phyloP scores from a whole-genome alignment of 92 coral and sea anemone species.

The Muricea muricata region DNA sequence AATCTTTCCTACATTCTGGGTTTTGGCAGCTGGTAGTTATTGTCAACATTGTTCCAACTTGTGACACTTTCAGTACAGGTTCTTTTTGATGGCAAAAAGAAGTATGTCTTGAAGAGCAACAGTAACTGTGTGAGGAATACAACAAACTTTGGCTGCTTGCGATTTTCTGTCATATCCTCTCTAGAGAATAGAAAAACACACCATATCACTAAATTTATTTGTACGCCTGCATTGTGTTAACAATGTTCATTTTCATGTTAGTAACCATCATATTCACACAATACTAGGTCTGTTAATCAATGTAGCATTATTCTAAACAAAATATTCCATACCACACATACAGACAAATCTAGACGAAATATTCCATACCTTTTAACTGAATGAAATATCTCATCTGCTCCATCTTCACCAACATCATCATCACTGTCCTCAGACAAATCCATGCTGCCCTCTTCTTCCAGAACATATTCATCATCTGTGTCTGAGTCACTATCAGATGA shows the following conservation, averaged over 20 bases:
- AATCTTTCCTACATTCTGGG: constrained; percentile 53
- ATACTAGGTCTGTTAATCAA: neutral
- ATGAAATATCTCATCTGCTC: constrained; percentile 37
- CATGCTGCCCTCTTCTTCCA: neutral
- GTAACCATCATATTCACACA: neutral
- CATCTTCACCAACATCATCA: constrained; percentile 78
- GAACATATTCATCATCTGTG: neutral
- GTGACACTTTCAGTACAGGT: constrained; percentile 10
- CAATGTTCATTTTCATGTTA: neutral
- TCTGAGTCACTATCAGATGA: neutral
- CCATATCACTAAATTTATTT: neutral
- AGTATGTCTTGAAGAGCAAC: constrained; percentile 32
- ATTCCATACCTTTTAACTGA: constrained; percentile 10
- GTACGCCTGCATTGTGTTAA: neutral
- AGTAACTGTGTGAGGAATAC: constrained; percentile 38
- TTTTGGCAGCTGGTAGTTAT: constrained; percentile 10
- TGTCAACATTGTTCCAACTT: constrained; percentile 29
- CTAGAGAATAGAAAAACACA: neutral
- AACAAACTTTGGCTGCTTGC: constrained; percentile 4
- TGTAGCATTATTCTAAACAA: too few species aligned
- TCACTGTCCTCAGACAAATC: constrained; percentile 84
- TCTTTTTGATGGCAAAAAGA: constrained; percentile 14
- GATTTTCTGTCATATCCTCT: neutral
- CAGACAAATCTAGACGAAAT: neutral
- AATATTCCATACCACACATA: too few species aligned